phyloP scores from a whole-genome alignment of 2,113 vertebrate genomes.

The Hypanus sabinus region DNA sequence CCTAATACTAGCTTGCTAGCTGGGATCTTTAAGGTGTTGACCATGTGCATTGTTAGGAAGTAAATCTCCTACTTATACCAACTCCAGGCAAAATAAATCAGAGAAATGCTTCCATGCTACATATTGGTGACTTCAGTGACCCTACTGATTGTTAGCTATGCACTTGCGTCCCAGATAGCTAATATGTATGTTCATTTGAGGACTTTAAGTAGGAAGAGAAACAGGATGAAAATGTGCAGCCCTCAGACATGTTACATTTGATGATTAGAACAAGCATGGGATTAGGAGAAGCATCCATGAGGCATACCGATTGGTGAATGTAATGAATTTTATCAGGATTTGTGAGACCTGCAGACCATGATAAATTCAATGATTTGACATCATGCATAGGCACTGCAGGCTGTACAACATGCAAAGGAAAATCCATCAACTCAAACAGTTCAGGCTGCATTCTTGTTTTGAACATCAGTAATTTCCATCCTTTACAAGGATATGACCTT shows the following conservation, averaged over 20 bases:
- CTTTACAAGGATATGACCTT: not conserved
- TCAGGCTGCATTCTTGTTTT: not conserved
- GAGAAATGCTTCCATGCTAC: not conserved
- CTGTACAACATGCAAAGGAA: not conserved
- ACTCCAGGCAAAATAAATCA: not conserved
- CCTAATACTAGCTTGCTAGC: not conserved
- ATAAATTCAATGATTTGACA: not conserved
- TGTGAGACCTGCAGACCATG: not conserved
- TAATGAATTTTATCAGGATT: not conserved
- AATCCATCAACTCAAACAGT: not conserved
- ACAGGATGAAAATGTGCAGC: too few species aligned
- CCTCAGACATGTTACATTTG: not conserved
- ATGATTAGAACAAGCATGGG: not conserved
- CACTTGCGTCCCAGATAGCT: not conserved
- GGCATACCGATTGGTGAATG: not conserved
- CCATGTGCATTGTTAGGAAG: not conserved
- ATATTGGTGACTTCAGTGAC: not conserved
- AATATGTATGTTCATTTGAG: not conserved
- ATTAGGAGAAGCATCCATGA: not conserved
- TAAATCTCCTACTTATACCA: not conserved
- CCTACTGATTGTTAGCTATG: not conserved
- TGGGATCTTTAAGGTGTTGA: not conserved
- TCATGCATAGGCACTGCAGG: not conserved
- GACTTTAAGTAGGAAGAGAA: not conserved
- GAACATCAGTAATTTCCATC: not conserved